Evolutionary conservation across 1,140 invertebrate species (phyloP).

Genomic region (Doryteuthis pealeii): DNA sequence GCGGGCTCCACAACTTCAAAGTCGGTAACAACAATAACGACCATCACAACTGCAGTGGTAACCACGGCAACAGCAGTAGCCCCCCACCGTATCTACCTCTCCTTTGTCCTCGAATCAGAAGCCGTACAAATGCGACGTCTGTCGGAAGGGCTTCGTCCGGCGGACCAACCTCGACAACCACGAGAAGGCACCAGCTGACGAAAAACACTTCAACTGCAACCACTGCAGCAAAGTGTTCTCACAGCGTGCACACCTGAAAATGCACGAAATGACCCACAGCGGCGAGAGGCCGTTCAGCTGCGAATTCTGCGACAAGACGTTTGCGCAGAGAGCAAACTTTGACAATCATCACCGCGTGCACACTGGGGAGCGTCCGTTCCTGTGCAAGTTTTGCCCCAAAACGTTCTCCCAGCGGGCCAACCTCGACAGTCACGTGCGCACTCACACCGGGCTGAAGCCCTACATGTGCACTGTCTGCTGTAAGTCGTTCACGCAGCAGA

Average conservation of each 20-base stretch:
- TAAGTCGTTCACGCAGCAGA: conserved; percentile 89
- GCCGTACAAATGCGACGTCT: conserved; percentile 39
- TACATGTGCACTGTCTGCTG: conserved; percentile 89
- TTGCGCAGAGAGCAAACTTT: conserved; percentile 74
- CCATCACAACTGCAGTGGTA: too few relatives aligned
- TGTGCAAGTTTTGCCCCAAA: conserved; percentile 66
- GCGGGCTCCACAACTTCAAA: background rate
- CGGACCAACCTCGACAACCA: conserved; percentile 25
- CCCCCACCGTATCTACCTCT: background rate
- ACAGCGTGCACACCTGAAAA: conserved; percentile 67
- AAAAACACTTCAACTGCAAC: conserved; percentile 56
- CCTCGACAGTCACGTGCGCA: conserved; percentile 21
- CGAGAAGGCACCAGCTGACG: conserved; percentile 39
- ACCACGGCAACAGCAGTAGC: background rate
- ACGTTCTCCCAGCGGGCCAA: conserved; percentile 14
- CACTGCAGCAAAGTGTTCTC: conserved; percentile 58
- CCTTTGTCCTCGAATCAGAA: conserved; percentile 73
- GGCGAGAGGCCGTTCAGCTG: conserved; percentile 71
- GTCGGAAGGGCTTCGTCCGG: conserved; percentile 34
- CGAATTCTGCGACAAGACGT: conserved; percentile 70
- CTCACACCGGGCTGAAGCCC: conserved; percentile 40
- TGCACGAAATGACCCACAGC: conserved; percentile 59
- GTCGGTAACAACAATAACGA: background rate
- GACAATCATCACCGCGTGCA: conserved; percentile 54
- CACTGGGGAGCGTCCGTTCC: conserved; percentile 39